Base-by-base conservation (phyloP, 2,113 vertebrate species). In the Macrotus californicus region DNA sequence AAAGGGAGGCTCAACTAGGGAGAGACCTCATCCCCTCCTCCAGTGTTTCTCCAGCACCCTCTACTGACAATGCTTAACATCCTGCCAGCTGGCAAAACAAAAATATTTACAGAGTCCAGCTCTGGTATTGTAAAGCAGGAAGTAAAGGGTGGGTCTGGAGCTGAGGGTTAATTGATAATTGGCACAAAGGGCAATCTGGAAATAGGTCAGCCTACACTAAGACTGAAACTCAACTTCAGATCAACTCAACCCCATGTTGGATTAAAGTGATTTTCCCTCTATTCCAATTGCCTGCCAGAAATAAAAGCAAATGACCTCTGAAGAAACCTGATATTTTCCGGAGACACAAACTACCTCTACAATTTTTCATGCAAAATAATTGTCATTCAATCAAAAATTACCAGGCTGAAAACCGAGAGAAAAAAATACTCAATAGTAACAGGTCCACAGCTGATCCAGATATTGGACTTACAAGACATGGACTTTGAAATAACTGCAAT, bases 171-270 rank as follows among this genome's bases (percentile, higher is more conserved):
- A 64, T 52, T 82, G 46, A 43, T 66, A 82, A 82, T 52, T 89
- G 85, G 54, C 92, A 94, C 85, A 94, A 89, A 82, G 46, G 54
- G 16, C n/a, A 82, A 66, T 54, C 69, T 82, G 69, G 43, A 89
- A 94, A 43, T 66, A 81, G 66, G 64, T 43, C 29, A 81, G 29
- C 29, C 67, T 56, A n/a, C 54, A 66, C 26, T 75, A 89, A 82
- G 56, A 66, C 46, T 82, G 67, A 75, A 75, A 77, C 36, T 39
- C 64, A 22, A 56, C 46, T 75, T 94, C 54, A 73, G 52, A 43
- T 89, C 29, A 43, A 50, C 36, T 80, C 6, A 79, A 50, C 36
- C n/a, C 36, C 26, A 52, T 13, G 8, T 6, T 48, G n/a, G 52
- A 72, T 72, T 72, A 88, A 93, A 52, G 66, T 64, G 76, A 64